A percentile compares a stretch with the other conserved stretches of the same genome.
phyloP scores from a whole-genome alignment of 2,797 vertebrate genomes.

The Channallabes apus region DNA sequence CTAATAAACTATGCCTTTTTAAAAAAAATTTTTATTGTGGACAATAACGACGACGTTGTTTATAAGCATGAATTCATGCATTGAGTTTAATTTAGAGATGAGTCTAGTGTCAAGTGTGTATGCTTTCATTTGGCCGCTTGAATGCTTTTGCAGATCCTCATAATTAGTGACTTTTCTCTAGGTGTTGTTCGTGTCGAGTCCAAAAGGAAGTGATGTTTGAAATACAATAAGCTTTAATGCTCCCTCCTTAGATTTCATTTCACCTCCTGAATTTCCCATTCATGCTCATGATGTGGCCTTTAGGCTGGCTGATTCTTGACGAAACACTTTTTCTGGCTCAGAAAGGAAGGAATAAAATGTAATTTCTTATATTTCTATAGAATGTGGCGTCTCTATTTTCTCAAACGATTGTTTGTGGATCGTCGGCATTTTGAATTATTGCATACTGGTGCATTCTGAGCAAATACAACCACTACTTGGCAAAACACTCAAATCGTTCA shows the following conservation, averaged over 20 bases:
- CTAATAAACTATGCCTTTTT: too few species aligned
- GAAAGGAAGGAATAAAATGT: neutral
- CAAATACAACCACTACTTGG: neutral
- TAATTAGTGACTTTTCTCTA: neutral
- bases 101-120: neutral
- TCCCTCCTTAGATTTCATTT: constrained; percentile 8
- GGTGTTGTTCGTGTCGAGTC: neutral
- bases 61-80: neutral
- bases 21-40: neutral
- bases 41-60: neutral
- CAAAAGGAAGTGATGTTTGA: constrained; percentile 13
- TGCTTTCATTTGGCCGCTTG: neutral
- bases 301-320: neutral
- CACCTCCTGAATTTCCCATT: neutral
- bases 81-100: neutral
- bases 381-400: neutral
- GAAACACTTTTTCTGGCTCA: neutral
- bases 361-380: neutral
- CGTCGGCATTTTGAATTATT: neutral
- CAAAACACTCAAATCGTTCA: neutral
- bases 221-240: neutral
- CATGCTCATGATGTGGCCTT: neutral
- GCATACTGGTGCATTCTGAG: neutral
- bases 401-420: neutral
- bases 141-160: too few species aligned